Base-by-base conservation (phyloP, 2,888 invertebrate genomes). In the Platypus cylindrus region DNA sequence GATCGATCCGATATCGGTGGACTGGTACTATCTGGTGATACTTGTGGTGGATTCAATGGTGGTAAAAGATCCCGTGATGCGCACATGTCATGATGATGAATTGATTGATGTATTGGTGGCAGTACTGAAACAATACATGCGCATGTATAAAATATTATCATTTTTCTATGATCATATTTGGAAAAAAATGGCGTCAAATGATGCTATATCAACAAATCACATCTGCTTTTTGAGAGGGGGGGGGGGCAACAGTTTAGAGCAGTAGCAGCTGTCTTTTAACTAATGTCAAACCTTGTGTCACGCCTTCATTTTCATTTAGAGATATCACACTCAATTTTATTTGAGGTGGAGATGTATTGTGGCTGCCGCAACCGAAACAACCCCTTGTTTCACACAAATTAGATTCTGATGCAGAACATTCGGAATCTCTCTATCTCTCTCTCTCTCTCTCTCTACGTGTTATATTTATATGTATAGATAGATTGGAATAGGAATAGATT, bases 21-120 rank as follows among this genome's bases (percentile, higher is more conserved):
- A 30, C 85, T 85, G 8, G 86, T 86, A 50, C 85, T 86, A 56
- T 87, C 87, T 0, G 87, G 87, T 51, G 81, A 81, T 9, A 80
- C 75, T 53, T 56, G 55, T 13, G 54, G 48, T 3, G 51, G 48
- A 33, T 78, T 79, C n/a, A 33, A 27, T 7, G 38, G 36, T 43
- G 47, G 45, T 1, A 44, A 46, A 11, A 27, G 13, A 34, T 37
- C 44, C 42, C 20, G 34, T 39, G 26, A 38, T 36, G 34, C 43
- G 43, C n/a, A n/a, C n/a, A n/a, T n/a, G n/a, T 41, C 45, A 26
- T 40, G 40, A 14, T 20, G 29, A 14, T 34, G 35, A 8, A 26
- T 27, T 2, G 23, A 35, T 17, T 44, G 47, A 9, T 43, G 36
- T n/a, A n/a, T n/a, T 3, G 38, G 41, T 15, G 42, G 41, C 29